Conservation (phyloP, 2,888 invertebrate species). For the Drosophila falleni region DNA sequence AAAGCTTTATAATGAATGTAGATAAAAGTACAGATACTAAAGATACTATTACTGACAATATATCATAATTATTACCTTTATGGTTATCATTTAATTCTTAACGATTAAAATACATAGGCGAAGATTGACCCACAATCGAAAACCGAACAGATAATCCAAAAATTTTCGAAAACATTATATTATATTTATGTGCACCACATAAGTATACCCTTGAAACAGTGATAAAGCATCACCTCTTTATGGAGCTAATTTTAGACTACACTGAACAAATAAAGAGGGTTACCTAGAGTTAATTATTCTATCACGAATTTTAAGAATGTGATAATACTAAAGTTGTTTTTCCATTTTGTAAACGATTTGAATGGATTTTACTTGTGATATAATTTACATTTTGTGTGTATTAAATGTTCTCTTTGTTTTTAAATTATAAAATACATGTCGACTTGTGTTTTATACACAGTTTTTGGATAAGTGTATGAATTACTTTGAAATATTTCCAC, state of each 20-base stretch:
- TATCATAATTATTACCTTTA: not conserved
- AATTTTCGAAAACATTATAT: not conserved
- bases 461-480: conserved; percentile 42
- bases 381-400: not conserved
- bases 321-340: not conserved
- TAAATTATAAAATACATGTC: not conserved
- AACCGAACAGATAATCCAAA: not conserved
- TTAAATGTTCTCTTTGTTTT: no score
- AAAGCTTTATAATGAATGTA: not conserved
- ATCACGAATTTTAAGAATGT: not conserved
- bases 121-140: not conserved
- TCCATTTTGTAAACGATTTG: not conserved
- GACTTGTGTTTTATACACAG: not conserved
- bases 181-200: not conserved
- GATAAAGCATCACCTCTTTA: conserved; percentile 1
- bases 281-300: not conserved
- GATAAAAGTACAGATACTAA: no score
- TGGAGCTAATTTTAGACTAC: conserved; percentile 22
- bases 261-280: not conserved
- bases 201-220: conserved; percentile 16
- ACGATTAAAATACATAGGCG: not conserved
- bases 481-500: conserved; percentile 61
- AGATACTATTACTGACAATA: not conserved
- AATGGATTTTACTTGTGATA: not conserved
- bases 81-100: no score